A percentile compares a stretch with the other conserved stretches of the same genome.
These are phyloP conservation scores for Nycticebus coucang DNA, from an alignment of 2,113 vertebrate species.

Conservation along the genomic window DNA sequence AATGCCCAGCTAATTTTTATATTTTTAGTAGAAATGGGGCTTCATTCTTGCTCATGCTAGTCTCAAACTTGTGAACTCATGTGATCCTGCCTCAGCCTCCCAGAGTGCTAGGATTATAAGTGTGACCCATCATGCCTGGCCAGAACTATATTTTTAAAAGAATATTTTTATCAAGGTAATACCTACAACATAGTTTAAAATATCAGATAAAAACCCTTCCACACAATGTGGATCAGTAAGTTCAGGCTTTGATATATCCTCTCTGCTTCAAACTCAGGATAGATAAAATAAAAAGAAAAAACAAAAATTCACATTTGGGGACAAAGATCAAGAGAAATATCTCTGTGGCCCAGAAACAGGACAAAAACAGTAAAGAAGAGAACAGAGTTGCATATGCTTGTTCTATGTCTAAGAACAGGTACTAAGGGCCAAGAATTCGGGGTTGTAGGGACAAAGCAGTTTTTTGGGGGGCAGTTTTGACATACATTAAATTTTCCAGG, in stretches of 20 bases:
- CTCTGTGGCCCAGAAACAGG: background rate
- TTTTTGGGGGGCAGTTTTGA: background rate
- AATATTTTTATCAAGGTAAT: background rate
- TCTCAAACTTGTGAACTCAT: too few relatives aligned
- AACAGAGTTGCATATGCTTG: background rate
- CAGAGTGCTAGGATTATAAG: too few relatives aligned
- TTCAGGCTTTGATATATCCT: background rate
- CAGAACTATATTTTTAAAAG: conserved; percentile 27
- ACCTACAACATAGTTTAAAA: background rate
- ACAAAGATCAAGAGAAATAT: background rate
- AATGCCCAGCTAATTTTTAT: too few relatives aligned
- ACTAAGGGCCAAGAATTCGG: background rate
- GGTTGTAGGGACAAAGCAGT: background rate
- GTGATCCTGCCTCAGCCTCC: too few relatives aligned
- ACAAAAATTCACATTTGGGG: conserved; percentile 1
- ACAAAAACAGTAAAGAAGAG: background rate
- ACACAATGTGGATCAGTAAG: background rate
- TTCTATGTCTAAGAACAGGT: background rate
- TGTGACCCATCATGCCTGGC: too few relatives aligned
- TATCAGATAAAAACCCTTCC: background rate
- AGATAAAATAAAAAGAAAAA: background rate
- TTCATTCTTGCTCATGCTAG: too few relatives aligned
- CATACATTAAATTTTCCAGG: background rate
- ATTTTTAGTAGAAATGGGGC: too few relatives aligned
- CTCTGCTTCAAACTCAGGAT: background rate